A percentile compares a stretch with the other conserved stretches of the same genome.
Conservation (phyloP, 2,113 vertebrate species). For the Menidia beryllina region DNA sequence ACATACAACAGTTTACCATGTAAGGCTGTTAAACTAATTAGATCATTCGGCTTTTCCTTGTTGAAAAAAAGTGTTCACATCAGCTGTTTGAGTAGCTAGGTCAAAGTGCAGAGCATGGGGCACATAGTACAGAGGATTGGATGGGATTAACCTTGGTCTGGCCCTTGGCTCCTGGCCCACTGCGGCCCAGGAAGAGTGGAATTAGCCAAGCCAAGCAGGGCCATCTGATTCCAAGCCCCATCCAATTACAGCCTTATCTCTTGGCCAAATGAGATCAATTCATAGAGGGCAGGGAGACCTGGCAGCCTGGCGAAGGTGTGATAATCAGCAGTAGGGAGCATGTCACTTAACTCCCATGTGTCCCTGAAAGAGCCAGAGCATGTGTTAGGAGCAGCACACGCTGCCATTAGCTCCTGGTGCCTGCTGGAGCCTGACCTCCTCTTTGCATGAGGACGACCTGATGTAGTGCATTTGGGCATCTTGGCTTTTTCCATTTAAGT, state of each 20-base stretch:
- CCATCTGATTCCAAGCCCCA: slow-evolving; percentile 83
- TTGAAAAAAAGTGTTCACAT: slow-evolving; percentile 49
- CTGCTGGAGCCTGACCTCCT: slow-evolving; percentile 64
- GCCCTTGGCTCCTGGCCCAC: slow-evolving; percentile 77
- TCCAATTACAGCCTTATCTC: slow-evolving; percentile 89
- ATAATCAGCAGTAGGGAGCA: slow-evolving; percentile 75
- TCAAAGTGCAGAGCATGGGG: slow-evolving; percentile 51
- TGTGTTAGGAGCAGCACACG: slow-evolving; percentile 65
- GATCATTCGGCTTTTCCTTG: slow-evolving; percentile 31
- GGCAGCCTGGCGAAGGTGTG: slow-evolving; percentile 72
- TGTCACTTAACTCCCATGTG: slow-evolving; percentile 67
- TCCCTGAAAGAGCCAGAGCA: slow-evolving; percentile 66
- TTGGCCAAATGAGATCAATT: slow-evolving; percentile 83
- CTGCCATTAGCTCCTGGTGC: slow-evolving; percentile 62
- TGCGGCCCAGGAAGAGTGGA: slow-evolving; percentile 82
- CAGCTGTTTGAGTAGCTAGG: slow-evolving; percentile 49
- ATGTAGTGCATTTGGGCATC: slow-evolving; percentile 61
- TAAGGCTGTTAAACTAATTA: slow-evolving; percentile 53
- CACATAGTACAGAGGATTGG: slow-evolving; percentile 79
- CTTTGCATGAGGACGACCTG: slow-evolving; percentile 64
- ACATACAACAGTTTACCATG: not conserved
- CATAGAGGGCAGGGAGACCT: slow-evolving; percentile 70
- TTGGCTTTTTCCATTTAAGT: slow-evolving; percentile 70
- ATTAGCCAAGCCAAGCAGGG: slow-evolving; percentile 82
- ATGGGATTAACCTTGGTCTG: slow-evolving; percentile 86